A percentile compares a stretch with the other conserved stretches of the same genome.
Conservation (phyloP, 2,888 invertebrate species). For the Fissipunctia ypsillon region DNA sequence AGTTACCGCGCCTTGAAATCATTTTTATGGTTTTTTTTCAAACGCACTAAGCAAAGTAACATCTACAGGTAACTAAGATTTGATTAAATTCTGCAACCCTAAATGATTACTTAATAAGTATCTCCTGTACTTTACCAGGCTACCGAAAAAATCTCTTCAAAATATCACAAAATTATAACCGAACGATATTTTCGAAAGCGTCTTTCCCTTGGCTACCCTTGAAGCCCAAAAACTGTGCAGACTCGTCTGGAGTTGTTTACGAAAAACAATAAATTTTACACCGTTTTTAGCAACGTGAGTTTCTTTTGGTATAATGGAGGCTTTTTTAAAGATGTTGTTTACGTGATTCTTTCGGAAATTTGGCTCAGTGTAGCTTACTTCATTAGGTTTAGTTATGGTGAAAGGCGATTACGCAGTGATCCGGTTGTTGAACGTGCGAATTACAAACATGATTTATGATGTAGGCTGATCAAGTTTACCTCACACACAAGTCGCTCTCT, state of each 20-base stretch:
- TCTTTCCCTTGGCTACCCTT: not conserved
- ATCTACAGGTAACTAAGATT: not conserved
- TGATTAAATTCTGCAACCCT: not conserved
- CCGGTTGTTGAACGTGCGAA: not conserved
- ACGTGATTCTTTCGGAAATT: not conserved
- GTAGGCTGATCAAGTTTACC: slow-evolving; percentile 1
- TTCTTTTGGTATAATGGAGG: not conserved
- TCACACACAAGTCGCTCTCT: not conserved
- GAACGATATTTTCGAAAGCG: not conserved
- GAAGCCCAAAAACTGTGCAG: slow-evolving; percentile 9
- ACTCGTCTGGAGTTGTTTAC: not conserved
- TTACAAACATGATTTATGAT: slow-evolving; percentile 5
- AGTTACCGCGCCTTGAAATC: not conserved
- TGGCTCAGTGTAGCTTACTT: not conserved
- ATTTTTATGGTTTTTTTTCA: not conserved
- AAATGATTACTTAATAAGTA: not conserved
- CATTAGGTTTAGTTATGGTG: not conserved
- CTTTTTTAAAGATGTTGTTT: not conserved
- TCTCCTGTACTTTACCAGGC: not conserved
- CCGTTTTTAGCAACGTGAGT: slow-evolving; percentile 15
- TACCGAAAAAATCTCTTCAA: not conserved
- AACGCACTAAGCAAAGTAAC: not conserved
- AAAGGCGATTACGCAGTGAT: not conserved
- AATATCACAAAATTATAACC: not conserved
- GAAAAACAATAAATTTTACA: slow-evolving; percentile 13